Base-by-base conservation (phyloP, 2,888 invertebrate species). In the Brachyptera putata region DNA sequence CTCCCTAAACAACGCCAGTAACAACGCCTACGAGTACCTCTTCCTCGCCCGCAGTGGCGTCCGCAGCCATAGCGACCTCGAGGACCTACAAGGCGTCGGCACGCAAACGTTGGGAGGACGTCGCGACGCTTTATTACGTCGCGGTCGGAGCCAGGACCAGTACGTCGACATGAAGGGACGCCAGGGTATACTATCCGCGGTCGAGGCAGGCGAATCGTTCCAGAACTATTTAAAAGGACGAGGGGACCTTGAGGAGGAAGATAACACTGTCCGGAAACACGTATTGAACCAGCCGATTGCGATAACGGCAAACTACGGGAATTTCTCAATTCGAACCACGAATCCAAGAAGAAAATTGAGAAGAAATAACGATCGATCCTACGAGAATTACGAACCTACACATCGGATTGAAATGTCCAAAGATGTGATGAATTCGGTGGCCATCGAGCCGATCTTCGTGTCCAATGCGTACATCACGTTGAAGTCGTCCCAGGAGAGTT, bases 81-180 rank as follows among this genome's bases (percentile, higher is more conserved):
- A 84, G 69, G 85, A 87, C 65, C 74, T 84, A 68, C 66, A 41
- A 65, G 61, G 67, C 43, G 66, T 67, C 56, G 65, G 67, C 39
- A 66, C 66, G 11, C 67, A 67, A 62, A 66, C 65, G 3, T 36
- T 57, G 39, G 61, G 60, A 16, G 80, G 1, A 78, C 80, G 60
- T 71, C 41, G 56, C 30, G 76, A 88, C 70, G n/a, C n/a, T n/a
- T n/a, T n/a, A n/a, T n/a, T n/a, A n/a, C 79, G 84, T 67, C 86
- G 86, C 75, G 87, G 86, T 41, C 81, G 87, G 57, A 87, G 87
- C 65, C 83, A 87, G 66, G 88, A 89, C 74, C 87, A 88, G 69
- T 89, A 88, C 79, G 87, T 87, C 18, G 87, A 88, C 72, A 83
- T 86, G 79, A 86, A 84, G 67, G 80, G 82, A 1, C 77, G 79